Evolutionary conservation across 2,888 invertebrate genomes (phyloP), one percentile per base, ranked within the genome.

Genomic region (Byasa hedistus): DNA sequence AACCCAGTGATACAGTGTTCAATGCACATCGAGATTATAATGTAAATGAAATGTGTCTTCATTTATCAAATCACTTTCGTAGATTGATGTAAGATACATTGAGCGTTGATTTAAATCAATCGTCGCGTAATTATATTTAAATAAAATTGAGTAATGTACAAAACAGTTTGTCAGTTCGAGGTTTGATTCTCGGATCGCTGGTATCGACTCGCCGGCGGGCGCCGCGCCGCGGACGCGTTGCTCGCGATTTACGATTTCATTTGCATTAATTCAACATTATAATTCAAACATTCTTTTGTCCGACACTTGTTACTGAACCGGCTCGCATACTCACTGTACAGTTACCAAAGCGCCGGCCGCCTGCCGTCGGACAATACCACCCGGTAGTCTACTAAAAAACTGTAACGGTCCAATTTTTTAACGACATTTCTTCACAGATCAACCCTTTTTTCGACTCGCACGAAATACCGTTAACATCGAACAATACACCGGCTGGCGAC

Each of bases 341-440:
- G 83, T 81, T 84, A 82, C 24, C 44, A 66, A 65, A 69, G 68
- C 69, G 48, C 57, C 21, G 15, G 39, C 7, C 56, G n/a, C n/a
- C n/a, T n/a, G 56, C 48, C 52, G 65, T 69, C 62, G 64, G 67
- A 78, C 77, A 72, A 79, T 73, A 70, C 73, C 66, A 73, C 85
- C 83, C 89, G 83, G 87, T 83, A 89, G 88, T 76, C 77, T 57
- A 67, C 58, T 66, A 79, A 84, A 48, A 84, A 89, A 82, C 65
- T 73, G 74, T 87, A 89, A 90, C 91, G 88, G 91, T 81, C 79
- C 73, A 73, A 72, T 76, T 76, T 86, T 87, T 87, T 84, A 88
- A 88, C 85, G 85, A 81, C 75, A 79, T 72, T 78, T 85, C 82
- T 79, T 81, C 73, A 44, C 73, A 77, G 74, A 75, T 71, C 73